These are phyloP conservation scores for Catamblyrhynchus diadema DNA, from an alignment of 2,797 vertebrate genomes.

Conservation along the genomic window DNA sequence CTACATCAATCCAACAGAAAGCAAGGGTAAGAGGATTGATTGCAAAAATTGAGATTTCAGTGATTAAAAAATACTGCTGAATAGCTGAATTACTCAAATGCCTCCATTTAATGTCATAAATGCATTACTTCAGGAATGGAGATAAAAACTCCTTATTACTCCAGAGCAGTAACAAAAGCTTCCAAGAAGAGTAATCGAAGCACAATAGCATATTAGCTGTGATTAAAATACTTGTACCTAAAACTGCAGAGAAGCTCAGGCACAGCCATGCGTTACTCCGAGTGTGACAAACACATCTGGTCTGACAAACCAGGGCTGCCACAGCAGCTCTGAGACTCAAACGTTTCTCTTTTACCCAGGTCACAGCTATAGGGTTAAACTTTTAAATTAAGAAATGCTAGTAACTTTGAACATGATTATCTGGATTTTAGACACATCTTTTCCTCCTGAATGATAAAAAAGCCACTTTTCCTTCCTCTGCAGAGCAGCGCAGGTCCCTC, in stretches of 20 bases:
- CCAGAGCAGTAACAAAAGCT: not conserved
- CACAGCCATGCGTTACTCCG: rapidly evolving
- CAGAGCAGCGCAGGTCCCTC: not conserved
- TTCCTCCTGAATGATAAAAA: not conserved
- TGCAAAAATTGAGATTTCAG: constrained; percentile 22
- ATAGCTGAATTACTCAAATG: constrained; percentile 27
- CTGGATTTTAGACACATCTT: not conserved
- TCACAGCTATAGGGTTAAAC: not conserved
- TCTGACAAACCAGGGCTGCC: not conserved
- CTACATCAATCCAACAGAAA: constrained; percentile 34
- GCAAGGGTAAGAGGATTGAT: constrained; percentile 33
- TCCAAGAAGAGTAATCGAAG: not conserved
- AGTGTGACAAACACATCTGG: not conserved
- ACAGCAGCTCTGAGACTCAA: not conserved
- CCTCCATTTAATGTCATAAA: not conserved
- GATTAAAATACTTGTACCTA: not conserved
- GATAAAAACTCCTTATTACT: not conserved
- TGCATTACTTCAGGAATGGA: not conserved
- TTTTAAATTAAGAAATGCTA: not conserved
- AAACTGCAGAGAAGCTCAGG: not conserved
- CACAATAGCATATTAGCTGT: not conserved
- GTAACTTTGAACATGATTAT: not conserved
- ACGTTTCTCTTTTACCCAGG: not conserved
- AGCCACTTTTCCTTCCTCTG: not conserved
- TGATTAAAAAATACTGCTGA: not conserved